Conservation (phyloP, 2,888 invertebrate species). For the Bhutanitis thaidina region DNA sequence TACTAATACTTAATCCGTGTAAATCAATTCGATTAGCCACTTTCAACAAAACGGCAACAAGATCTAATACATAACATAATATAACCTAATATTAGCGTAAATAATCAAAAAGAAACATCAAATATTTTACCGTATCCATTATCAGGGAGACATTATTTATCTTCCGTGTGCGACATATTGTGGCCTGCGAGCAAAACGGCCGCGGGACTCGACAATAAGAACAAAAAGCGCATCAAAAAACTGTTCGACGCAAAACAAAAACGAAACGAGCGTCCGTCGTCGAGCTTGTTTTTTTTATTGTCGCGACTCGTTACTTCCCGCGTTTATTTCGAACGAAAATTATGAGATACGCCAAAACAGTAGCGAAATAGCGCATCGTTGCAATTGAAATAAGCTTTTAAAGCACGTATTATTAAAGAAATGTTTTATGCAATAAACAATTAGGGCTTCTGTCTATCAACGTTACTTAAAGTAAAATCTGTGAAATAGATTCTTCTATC, state of each 20-base stretch:
- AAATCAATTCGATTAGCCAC: no score
- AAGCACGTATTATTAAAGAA: no score
- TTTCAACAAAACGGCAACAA: no score
- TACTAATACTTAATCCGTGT: no score
- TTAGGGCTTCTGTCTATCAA: no score
- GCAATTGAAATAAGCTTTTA: not conserved
- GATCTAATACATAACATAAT: no score
- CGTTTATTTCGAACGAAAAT: conserved; percentile 43
- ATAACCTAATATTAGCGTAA: no score
- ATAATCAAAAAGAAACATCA: conserved; percentile 20
- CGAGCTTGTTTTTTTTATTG: conserved; percentile 43
- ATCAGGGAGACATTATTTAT: conserved; percentile 36
- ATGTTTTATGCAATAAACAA: no score
- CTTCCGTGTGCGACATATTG: conserved; percentile 50
- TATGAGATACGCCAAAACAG: conserved; percentile 30
- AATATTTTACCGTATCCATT: conserved; percentile 28
- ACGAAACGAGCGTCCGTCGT: conserved; percentile 43
- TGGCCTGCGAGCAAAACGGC: conserved; percentile 55
- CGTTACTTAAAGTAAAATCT: no score
- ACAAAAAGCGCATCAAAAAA: conserved; percentile 22
- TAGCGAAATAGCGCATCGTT: conserved; percentile 14
- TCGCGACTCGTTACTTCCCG: conserved; percentile 57
- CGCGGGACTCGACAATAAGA: conserved; percentile 42
- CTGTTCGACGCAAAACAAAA: conserved; percentile 34
- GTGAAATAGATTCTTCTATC: no score